phyloP scores from a whole-genome alignment of 2,113 vertebrate species.

The Eclectus roratus region DNA sequence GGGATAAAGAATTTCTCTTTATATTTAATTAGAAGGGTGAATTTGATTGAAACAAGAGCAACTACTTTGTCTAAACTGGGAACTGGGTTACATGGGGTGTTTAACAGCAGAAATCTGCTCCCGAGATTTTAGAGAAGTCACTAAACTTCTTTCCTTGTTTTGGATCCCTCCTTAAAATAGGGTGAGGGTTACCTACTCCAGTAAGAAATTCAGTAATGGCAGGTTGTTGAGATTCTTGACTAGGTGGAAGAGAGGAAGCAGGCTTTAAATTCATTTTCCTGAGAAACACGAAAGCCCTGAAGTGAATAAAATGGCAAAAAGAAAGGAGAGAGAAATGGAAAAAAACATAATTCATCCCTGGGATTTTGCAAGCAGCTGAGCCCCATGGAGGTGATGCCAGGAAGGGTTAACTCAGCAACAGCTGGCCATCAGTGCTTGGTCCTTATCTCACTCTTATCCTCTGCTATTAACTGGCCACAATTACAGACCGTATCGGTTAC shows the following conservation, averaged over 20 bases:
- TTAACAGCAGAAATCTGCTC: neutral
- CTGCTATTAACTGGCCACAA: conserved; percentile 57
- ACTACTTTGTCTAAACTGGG: neutral
- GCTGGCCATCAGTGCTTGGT: conserved; percentile 56
- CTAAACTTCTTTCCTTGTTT: neutral
- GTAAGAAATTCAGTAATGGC: fast-evolving
- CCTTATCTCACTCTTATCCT: conserved; percentile 65
- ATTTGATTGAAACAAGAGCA: neutral
- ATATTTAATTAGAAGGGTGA: neutral
- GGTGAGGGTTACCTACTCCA: neutral
- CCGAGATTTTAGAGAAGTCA: neutral
- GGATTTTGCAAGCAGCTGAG: neutral
- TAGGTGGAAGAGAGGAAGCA: neutral
- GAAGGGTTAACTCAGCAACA: conserved; percentile 69
- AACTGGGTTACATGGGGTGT: neutral
- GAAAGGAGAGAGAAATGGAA: neutral
- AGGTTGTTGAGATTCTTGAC: neutral
- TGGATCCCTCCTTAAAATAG: neutral
- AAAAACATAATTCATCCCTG: neutral
- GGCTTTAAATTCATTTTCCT: neutral
- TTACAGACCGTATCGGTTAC: conserved; percentile 58
- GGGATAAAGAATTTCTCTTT: neutral
- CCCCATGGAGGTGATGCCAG: neutral
- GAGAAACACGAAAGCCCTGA: neutral
- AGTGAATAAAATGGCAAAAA: neutral